Base-by-base conservation (phyloP, 2,113 vertebrate species). In the Bolborhynchus lineola region DNA sequence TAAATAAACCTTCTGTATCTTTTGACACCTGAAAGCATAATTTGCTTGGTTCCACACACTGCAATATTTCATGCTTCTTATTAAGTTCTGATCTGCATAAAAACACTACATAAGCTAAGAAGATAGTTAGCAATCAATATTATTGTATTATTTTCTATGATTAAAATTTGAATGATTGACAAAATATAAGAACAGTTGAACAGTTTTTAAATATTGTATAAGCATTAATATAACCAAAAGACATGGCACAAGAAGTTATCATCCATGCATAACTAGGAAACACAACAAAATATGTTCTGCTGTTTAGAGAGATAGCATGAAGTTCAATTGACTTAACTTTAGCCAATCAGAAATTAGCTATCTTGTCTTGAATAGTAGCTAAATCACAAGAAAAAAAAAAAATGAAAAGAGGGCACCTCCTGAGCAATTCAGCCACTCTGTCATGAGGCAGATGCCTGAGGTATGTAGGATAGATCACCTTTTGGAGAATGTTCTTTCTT, bases 71-170 rank as follows among this genome's bases (percentile, higher is more conserved):
- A 57, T 53, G 62, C 62, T 68, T 55, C 41, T 25, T 75, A 12
- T 88, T 95, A 94, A 95, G 37, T 44, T 77, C 94, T 96, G 24
- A 25, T 76, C 33, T 91, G 42, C 74, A 65, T 79, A 65, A 93
- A 97, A 95, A 92, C 16, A 57, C n/a, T 21, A 21, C 21, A 42
- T n/a, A 92, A 94, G 59, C 29, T 67, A 91, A 85, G 52, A 93
- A 75, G 42, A 20, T 60, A 55, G 6, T 46, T 68, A 78, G 31
- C 6, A 49, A 82, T 64, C 33, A 84, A 57, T 93, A 82, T 31
- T 77, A 67, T 41, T 78, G 31, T 82, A 87, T 94, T 93, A 85
- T 77, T 90, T 13, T 44, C 28, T 50, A 67, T 59, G 6, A 75
- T 60, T 90, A 92, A 83, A 59, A 80, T 82, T 72, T 44, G 10